Evolutionary conservation across 1,140 invertebrate genomes (phyloP), one percentile per base, ranked within the genome.

Genomic region (Dufourea novaeangliae): DNA sequence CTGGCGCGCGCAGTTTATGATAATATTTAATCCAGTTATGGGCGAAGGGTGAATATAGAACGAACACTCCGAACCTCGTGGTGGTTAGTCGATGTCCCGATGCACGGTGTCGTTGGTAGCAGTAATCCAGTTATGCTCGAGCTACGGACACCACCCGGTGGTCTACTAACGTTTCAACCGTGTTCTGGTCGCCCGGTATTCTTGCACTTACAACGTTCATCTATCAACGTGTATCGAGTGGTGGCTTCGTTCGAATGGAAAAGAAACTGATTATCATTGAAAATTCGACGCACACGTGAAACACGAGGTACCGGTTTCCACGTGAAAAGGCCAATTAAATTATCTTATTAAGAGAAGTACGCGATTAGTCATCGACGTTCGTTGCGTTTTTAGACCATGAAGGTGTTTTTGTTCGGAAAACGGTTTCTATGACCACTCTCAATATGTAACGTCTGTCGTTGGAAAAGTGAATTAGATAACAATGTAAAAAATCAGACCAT

Each of bases 21-120:
- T 90, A 91, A 91, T 91, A 91, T 90, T 89, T 90, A 91, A 91
- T 91, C 90, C 89, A 83, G 80, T 91, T 91, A 91, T 64, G 84
- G 3, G 79, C 70, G 74, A 59, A 46, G 34, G 62, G 73, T 72
- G 83, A 82, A 84, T 83, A 87, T 84, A 86, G 84, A 79, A 74
- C 84, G 84, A 57, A 39, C 57, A 59, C 44, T 50, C 78, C 78
- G 78, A 22, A 83, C 83, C 87, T 86, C 87, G 87, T 82, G 84
- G 80, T 84, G 76, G 80, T 86, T 82, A 87, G 87, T 89, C 84
- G 83, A 89, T 88, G 86, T 87, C 78, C 83, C 82, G 85, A 87
- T 87, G 79, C 80, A 57, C 73, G 72, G 81, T 85, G 83, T 76
- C 84, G 86, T 85, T 79, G 77, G 74, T 83, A 66, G 69, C 78